phyloP scores from a whole-genome alignment of 2,797 vertebrate genomes.

The Lateolabrax maculatus region DNA sequence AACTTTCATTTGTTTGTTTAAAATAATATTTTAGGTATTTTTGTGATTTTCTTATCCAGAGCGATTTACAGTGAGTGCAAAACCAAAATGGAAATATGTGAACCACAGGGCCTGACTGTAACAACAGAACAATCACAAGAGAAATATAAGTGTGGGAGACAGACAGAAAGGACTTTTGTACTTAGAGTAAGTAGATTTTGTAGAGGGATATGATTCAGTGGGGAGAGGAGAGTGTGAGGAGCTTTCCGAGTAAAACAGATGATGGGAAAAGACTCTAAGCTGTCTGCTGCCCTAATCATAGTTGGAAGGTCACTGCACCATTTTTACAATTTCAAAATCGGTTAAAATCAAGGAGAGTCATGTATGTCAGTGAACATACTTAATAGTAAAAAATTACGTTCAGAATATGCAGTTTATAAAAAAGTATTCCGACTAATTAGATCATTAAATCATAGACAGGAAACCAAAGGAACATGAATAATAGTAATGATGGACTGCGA shows the following conservation, averaged over 20 bases:
- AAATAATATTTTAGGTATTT: not conserved
- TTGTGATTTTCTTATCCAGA: not conserved
- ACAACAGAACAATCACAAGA: conserved; percentile 2
- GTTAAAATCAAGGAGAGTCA: not conserved
- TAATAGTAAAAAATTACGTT: not conserved
- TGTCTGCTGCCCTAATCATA: not conserved
- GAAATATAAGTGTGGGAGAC: conserved; percentile 5
- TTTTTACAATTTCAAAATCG: conserved; percentile 15
- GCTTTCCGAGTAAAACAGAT: conserved; percentile 23
- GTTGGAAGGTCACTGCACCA: not conserved
- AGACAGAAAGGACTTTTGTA: conserved; percentile 20
- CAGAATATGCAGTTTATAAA: not conserved
- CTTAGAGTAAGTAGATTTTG: conserved; percentile 26
- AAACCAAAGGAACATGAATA: not conserved
- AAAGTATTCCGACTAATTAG: no score
- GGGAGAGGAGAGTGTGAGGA: not conserved
- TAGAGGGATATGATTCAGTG: conserved; percentile 4
- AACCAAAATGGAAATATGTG: not conserved
- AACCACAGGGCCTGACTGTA: not conserved
- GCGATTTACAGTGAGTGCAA: not conserved
- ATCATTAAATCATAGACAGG: not conserved
- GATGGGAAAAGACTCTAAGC: conserved; percentile 8
- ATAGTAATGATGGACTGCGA: not conserved
- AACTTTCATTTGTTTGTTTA: no score
- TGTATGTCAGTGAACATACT: not conserved